Conservation (phyloP, 2,113 vertebrate genomes). For the Vidua macroura region DNA sequence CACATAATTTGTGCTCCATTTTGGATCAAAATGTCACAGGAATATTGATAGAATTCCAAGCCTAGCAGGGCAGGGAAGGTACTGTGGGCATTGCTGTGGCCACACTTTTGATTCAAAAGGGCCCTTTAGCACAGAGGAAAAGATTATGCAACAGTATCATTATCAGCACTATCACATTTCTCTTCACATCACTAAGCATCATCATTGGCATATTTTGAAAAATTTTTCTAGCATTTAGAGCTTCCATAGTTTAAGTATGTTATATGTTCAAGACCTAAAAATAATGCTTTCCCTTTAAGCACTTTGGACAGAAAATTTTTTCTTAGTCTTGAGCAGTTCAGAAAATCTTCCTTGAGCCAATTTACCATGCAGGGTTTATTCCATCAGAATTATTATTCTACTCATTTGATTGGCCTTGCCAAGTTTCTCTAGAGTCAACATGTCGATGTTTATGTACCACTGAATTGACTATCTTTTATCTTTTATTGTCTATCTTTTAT, state of each 20-base stretch:
- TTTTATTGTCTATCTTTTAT: not conserved
- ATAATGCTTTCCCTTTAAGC: not conserved
- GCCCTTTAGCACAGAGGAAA: not conserved
- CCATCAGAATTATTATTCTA: constrained; percentile 1
- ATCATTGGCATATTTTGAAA: not conserved
- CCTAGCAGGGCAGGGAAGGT: not conserved
- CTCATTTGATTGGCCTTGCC: not conserved
- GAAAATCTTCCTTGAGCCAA: not conserved
- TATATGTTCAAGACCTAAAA: not conserved
- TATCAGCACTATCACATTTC: not conserved
- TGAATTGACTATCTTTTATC: not conserved
- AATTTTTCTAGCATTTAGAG: not conserved
- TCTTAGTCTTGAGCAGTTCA: not conserved
- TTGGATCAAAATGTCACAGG: not conserved
- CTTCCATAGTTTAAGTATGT: not conserved
- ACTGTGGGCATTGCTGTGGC: not conserved
- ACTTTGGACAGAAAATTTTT: not conserved
- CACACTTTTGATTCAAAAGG: not conserved
- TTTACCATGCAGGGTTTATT: not conserved
- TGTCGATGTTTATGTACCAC: not conserved
- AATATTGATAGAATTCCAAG: not conserved
- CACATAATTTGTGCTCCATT: not conserved
- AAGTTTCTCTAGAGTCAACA: constrained; percentile 36
- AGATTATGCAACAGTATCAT: not conserved
- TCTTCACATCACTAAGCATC: not conserved